Base-by-base conservation (phyloP, 2,797 vertebrate genomes). In the Gorsachius magnificus region DNA sequence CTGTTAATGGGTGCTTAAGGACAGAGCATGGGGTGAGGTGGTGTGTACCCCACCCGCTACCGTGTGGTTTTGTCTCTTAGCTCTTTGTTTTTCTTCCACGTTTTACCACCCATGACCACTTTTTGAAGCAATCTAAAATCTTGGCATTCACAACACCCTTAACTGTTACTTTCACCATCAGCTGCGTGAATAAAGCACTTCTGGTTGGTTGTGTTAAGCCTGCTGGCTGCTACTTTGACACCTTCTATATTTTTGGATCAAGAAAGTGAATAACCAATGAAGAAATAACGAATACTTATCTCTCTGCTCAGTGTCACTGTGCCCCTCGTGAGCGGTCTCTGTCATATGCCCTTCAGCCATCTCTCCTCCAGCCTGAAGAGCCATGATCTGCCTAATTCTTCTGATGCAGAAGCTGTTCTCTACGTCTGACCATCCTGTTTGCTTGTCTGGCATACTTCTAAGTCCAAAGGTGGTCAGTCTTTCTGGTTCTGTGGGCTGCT, bases 11-110 rank as follows among this genome's bases (percentile, higher is more conserved):
- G 11, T 95, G 65, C 53, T 83, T 46, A 81, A 38, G 46, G 74
- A 69, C 14, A 58, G 51, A 63, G 50, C 56, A 24, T 26, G 33
- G 70, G 20, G 21, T n/a, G 26, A 28, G 61, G 14, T 51, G 50
- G 6, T 85, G 41, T 31, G 43, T 75, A 6, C 57, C 81, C 78
- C 9, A 36, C 1, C 0, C 17, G 0, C 0, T 29, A 60, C 54
- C 15, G 38, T 9, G 4, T 64, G 10, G 3, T 41, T 69, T 89
- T 0, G 0, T 79, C 92, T 61, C 38, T 88, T 79, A 63, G 24
- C 26, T 89, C 28, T 43, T 69, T 6, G 16, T 66, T 83, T 85
- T 83, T 51, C 6, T 35, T 76, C 43, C 13, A 11, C 0, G 0
- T 33, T 28, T 68, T 87, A 43, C 41, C 41, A 43, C 87, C 64